These are phyloP conservation scores for Acrobeloides nanus DNA, from an alignment of 2,888 invertebrate species.

Conservation along the genomic window DNA sequence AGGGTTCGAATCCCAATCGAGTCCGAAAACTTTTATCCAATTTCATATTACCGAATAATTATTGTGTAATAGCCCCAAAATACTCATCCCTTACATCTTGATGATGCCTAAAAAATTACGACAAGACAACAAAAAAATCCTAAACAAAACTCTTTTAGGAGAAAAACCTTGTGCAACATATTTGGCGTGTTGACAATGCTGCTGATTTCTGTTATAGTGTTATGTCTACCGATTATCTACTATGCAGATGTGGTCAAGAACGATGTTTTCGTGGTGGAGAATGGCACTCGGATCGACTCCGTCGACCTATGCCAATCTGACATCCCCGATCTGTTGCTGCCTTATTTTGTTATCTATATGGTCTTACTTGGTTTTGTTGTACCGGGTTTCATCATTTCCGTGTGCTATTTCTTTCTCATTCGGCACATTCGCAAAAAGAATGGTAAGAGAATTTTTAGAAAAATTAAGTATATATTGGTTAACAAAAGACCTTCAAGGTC, in stretches of 20 bases:
- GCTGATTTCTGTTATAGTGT: slow-evolving; percentile 16
- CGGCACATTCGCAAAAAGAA: slow-evolving; percentile 30
- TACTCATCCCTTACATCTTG: too few relatives aligned
- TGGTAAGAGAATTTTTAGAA: slow-evolving; percentile 20
- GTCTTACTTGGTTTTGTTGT: slow-evolving; percentile 31
- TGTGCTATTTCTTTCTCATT: slow-evolving; percentile 34
- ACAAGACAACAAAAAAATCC: background rate
- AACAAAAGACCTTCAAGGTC: slow-evolving; percentile 1
- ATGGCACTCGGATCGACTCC: too few relatives aligned
- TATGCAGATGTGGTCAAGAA: too few relatives aligned
- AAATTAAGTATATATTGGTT: background rate
- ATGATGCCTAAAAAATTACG: background rate
- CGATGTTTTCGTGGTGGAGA: too few relatives aligned
- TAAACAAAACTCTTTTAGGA: slow-evolving; percentile 12
- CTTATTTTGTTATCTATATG: slow-evolving; percentile 36
- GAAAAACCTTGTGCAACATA: slow-evolving; percentile 26
- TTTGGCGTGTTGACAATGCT: slow-evolving; percentile 21
- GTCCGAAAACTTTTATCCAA: too few relatives aligned
- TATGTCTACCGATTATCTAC: slow-evolving; percentile 32
- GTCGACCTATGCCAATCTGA: too few relatives aligned
- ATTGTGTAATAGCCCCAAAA: too few relatives aligned
- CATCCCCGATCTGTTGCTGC: too few relatives aligned
- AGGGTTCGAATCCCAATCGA: too few relatives aligned
- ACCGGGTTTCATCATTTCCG: slow-evolving; percentile 25
- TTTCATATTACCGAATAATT: too few relatives aligned